Conservation (phyloP, 1,140 invertebrate genomes). For the Venturia canescens region DNA sequence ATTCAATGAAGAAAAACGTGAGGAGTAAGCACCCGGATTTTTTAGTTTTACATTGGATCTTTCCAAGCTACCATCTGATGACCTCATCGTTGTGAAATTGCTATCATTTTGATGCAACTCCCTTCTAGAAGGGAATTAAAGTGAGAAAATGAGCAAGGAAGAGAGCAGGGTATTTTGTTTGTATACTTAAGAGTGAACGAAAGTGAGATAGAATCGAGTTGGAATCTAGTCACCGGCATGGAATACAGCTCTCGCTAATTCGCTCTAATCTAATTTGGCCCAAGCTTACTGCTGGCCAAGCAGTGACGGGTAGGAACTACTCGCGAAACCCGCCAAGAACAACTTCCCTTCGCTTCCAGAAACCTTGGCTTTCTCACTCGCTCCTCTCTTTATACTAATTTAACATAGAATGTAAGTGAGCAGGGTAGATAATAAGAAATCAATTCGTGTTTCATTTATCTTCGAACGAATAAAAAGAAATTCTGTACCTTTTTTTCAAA, state of each 20-base stretch:
- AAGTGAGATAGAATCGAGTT: conserved; percentile 37
- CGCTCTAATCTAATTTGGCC: conserved; percentile 73
- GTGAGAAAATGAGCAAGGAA: neutral
- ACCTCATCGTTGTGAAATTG: neutral
- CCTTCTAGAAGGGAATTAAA: neutral
- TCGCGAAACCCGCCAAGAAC: conserved; percentile 50
- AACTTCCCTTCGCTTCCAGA: conserved; percentile 43
- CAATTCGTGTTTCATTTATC: too few species aligned
- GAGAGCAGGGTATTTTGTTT: neutral
- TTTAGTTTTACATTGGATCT: too few species aligned
- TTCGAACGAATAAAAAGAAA: too few species aligned
- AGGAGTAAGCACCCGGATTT: too few species aligned
- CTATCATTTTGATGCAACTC: neutral
- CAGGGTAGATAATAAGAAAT: neutral
- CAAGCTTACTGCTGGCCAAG: conserved; percentile 53
- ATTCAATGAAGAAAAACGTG: too few species aligned
- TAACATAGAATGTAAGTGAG: neutral
- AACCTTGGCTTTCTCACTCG: conserved; percentile 55
- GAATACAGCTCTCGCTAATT: conserved; percentile 71
- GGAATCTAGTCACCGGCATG: conserved; percentile 67
- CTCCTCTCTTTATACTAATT: conserved; percentile 27
- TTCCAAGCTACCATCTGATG: too few species aligned
- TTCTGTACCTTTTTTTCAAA: too few species aligned
- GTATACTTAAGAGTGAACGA: neutral
- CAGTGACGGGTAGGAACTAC: conserved; percentile 59